Conservation (phyloP, 2,888 invertebrate species). For the Papilio protenor region DNA sequence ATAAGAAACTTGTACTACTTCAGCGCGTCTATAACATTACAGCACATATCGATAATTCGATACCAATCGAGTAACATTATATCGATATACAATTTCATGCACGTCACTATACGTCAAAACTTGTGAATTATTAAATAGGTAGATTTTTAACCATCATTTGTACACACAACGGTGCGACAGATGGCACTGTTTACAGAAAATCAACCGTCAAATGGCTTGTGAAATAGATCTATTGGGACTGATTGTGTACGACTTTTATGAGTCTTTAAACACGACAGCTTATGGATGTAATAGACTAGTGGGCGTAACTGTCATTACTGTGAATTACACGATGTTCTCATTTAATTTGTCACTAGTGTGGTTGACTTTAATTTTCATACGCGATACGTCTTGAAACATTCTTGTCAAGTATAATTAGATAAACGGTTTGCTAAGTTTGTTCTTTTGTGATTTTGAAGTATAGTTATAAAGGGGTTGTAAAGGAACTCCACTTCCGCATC, state of each 20-base stretch:
- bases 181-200: constrained; percentile 71
- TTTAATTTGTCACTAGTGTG: not conserved
- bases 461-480: too few species aligned
- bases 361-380: not conserved
- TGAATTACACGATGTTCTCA: not conserved
- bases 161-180: constrained; percentile 60
- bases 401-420: too few species aligned
- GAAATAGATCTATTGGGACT: constrained; percentile 46
- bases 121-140: constrained; percentile 66
- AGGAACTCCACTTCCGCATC: too few species aligned
- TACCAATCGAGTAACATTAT: not conserved
- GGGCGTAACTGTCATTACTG: not conserved
- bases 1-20: too few species aligned
- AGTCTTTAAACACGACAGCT: constrained; percentile 3
- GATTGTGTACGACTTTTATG: constrained; percentile 36
- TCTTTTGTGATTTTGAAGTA: too few species aligned
- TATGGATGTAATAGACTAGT: not conserved
- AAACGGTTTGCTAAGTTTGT: too few species aligned
- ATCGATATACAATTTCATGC: constrained; percentile 38
- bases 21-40: not conserved
- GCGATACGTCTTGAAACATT: not conserved
- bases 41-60: not conserved
- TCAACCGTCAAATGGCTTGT: constrained; percentile 68
- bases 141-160: constrained; percentile 68
- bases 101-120: constrained; percentile 46